Percentiles rank a stretch among this genome's conserved stretches.
phyloP scores from a whole-genome alignment of 2,888 invertebrate species.

The Hetaerina titia region DNA sequence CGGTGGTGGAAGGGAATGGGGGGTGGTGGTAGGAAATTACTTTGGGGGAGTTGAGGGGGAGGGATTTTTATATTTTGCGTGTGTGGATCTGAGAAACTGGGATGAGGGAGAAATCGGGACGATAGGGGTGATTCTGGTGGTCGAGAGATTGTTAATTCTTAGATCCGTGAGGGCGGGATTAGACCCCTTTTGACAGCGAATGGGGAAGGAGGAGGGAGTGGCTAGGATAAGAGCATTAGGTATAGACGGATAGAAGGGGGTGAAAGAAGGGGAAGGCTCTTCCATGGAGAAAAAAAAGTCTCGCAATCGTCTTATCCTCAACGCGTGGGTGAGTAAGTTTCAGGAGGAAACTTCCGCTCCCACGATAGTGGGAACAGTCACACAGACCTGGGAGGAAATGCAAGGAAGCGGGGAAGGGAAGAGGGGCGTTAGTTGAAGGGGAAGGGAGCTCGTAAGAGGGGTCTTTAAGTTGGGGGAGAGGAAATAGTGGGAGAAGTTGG shows the following conservation, averaged over 20 bases:
- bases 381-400: slow-evolving; percentile 3
- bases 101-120: not conserved
- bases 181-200: not conserved
- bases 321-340: slow-evolving; percentile 54
- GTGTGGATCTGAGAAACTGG: not conserved
- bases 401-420: not conserved
- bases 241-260: not conserved
- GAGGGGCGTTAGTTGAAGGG: not conserved
- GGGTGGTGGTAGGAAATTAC: not conserved
- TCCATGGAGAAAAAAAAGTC: not conserved
- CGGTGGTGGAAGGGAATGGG: not conserved
- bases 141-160: not conserved
- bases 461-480: not conserved
- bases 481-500: not conserved
- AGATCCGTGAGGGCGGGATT: not conserved
- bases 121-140: not conserved
- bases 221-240: not conserved
- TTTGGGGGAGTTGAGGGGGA: not conserved
- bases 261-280: not conserved
- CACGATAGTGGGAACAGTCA: slow-evolving; percentile 48
- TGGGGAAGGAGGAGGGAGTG: not conserved
- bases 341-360: slow-evolving; percentile 50
- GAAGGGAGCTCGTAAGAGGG: not conserved
- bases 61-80: not conserved
- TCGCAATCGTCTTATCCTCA: slow-evolving; percentile 19